A percentile compares a stretch with the other conserved stretches of the same genome.
Conservation (phyloP, 2,888 invertebrate genomes). For the Xylocampa areola region DNA sequence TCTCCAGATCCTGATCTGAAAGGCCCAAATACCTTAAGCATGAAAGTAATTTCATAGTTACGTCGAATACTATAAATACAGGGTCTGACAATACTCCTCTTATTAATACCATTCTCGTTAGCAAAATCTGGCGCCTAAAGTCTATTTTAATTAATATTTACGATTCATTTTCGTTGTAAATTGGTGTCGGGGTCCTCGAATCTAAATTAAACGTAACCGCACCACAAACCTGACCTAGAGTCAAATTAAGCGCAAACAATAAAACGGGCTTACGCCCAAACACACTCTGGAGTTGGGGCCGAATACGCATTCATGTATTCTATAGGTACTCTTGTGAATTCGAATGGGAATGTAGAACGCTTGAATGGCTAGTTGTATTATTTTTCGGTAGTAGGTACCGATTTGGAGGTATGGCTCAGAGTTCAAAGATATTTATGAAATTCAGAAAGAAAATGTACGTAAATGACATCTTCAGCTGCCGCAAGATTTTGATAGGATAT, state of each 20-base stretch:
- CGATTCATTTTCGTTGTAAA: constrained; percentile 58
- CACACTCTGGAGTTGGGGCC: constrained; percentile 29
- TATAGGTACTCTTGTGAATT: constrained; percentile 1
- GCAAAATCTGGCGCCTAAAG: constrained; percentile 2
- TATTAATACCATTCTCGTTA: constrained; percentile 15
- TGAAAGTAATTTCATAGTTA: too few relatives aligned
- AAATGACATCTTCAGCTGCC: too few relatives aligned
- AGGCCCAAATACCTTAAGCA: too few relatives aligned
- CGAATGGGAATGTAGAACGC: constrained; percentile 10
- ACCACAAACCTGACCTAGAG: constrained; percentile 62
- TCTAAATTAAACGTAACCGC: constrained; percentile 67
- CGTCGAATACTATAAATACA: too few relatives aligned
- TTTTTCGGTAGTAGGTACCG: neutral
- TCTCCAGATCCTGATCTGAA: too few relatives aligned
- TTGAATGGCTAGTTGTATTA: neutral
- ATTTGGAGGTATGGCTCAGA: too few relatives aligned
- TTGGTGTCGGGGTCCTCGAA: constrained; percentile 61
- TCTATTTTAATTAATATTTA: constrained; percentile 36
- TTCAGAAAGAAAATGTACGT: too few relatives aligned
- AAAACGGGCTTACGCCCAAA: constrained; percentile 66
- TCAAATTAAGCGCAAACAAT: constrained; percentile 72
- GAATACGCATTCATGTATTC: constrained; percentile 36
- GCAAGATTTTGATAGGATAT: too few relatives aligned
- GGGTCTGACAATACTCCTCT: constrained; percentile 32
- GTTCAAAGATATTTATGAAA: too few relatives aligned